Conservation (phyloP, 2,113 vertebrate genomes). For the Eidolon helvum region DNA sequence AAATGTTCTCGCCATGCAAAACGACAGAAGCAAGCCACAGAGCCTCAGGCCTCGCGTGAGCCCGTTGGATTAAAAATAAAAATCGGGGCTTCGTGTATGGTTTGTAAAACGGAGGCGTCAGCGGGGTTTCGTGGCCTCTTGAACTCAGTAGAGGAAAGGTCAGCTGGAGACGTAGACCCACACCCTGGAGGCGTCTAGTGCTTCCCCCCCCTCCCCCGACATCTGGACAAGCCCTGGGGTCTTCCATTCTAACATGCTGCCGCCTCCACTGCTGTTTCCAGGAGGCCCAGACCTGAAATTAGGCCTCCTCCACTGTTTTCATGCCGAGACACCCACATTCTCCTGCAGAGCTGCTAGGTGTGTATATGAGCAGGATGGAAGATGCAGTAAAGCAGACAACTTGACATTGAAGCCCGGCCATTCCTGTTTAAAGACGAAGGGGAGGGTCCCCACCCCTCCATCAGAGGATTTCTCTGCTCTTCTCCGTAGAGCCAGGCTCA, state of each 20-base stretch:
- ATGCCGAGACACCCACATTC: rapidly evolving
- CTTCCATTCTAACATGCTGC: rapidly evolving
- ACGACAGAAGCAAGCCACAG: background rate
- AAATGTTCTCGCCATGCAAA: background rate
- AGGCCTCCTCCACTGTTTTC: background rate
- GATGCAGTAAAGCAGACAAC: background rate
- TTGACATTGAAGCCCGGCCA: background rate
- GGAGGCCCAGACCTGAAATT: background rate
- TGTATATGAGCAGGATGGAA: too few relatives aligned
- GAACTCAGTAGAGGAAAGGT: background rate
- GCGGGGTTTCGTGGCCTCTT: background rate
- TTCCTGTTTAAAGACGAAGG: background rate
- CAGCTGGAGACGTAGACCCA: background rate
- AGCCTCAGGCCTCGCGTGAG: background rate
- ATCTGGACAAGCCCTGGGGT: background rate
- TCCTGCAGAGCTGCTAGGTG: background rate
- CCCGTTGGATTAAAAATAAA: background rate
- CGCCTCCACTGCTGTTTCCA: background rate
- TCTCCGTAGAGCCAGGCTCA: too few relatives aligned
- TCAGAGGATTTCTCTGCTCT: background rate
- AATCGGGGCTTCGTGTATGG: background rate
- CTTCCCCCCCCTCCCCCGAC: rapidly evolving
- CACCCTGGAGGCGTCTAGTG: background rate
- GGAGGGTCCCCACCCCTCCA: too few relatives aligned
- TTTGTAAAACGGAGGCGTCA: background rate